Evolutionary conservation across 2,888 invertebrate genomes (phyloP), one percentile per base, ranked within the genome.

Genomic region (Agapostemon virescens): DNA sequence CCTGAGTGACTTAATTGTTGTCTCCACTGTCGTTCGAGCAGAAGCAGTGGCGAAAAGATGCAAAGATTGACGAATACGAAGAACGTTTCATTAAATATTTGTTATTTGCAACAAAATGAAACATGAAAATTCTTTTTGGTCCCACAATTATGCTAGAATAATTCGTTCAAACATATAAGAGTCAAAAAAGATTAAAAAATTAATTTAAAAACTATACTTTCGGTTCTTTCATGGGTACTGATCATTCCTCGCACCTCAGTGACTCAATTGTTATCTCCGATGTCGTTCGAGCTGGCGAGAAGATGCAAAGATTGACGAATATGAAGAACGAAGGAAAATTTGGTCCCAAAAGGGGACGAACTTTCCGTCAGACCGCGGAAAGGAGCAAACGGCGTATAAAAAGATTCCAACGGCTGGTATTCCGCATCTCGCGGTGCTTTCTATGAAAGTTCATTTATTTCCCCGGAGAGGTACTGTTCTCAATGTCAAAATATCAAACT

Each of bases 401-500:
- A 58, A 58, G 58, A 58, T 58, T 30, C 26, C 26, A n/a, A 20
- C 52, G 13, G n/a, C 23, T 23, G 52, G 52, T 1, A 52, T 26
- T 58, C 30, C 17, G 17, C 17, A 17, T 58, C 58, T 55, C 30
- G 30, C 26, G 13, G 26, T 26, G 58, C 58, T 30, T 26, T 58
- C 30, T 9, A 15, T 20, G 58, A 30, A 58, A 58, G 30, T 58
- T 58, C 58, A 30, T 58, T 58, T 58, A 58, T 58, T 58, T 58
- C 58, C 58, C 58, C 5, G 26, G 58, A 26, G 58, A 20, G 30
- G 33, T 30, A 49, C n/a, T 2, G 30, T 58, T 58, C 30, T 58
- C 30, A 58, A 58, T 33, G 58, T 58, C 58, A 30, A 30, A 58
- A 58, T 58, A 58, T 30, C 30, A 30, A 30, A 30, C 17, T 20